Conservation (phyloP, 1,140 invertebrate species). For the Thaumatotibia leucotreta region DNA sequence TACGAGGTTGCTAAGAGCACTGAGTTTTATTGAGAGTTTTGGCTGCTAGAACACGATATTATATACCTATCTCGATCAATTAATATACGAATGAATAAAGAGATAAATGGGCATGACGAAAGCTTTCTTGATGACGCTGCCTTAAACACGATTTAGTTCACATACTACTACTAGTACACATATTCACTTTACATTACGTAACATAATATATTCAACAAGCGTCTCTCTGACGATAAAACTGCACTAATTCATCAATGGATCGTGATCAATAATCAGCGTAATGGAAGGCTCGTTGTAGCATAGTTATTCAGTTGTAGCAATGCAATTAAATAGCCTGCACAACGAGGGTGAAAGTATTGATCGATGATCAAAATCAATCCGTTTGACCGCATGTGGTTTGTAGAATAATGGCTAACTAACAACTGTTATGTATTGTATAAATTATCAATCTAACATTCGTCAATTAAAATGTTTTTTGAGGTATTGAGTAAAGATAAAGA, state of each 20-base stretch:
- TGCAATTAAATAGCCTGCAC: conserved; percentile 4
- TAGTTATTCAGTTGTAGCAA: background rate
- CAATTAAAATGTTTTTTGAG: no score
- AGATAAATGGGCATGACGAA: no score
- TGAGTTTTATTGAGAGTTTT: no score
- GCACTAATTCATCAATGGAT: background rate
- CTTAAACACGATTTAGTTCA: background rate
- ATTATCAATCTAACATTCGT: background rate
- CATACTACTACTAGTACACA: no score
- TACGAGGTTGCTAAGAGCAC: no score
- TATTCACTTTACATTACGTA: background rate
- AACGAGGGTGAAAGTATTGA: background rate
- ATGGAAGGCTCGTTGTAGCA: background rate
- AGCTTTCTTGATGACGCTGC: no score
- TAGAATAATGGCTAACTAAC: background rate
- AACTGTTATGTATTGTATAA: background rate
- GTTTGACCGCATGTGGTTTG: background rate
- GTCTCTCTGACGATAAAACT: background rate
- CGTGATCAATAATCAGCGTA: background rate
- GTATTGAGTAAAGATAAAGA: no score
- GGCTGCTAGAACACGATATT: no score
- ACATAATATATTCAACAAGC: background rate
- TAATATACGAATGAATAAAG: no score
- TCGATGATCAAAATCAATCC: background rate
- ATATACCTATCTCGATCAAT: no score